These are phyloP conservation scores for Catalaphyllia jardinei DNA, from an alignment of 64 coral and sea anemone species.

Conservation along the genomic window DNA sequence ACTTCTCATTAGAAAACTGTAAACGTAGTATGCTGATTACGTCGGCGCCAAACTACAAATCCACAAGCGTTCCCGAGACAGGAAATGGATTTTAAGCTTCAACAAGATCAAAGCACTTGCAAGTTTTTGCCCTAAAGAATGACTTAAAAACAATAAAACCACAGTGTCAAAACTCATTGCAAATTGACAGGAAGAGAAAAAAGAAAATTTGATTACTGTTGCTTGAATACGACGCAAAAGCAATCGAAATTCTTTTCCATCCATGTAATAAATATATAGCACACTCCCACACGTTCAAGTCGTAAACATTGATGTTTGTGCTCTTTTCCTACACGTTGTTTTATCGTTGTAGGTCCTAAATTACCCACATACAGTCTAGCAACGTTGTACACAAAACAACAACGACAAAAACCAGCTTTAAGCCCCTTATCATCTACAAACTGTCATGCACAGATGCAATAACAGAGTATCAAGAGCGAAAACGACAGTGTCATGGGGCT, in stretches of 20 bases:
- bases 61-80: conserved; percentile 11
- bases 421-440: conserved; percentile 9
- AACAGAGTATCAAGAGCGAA: not conserved
- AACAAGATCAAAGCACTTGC: not conserved
- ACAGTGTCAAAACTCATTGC: not conserved
- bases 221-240: conserved; percentile 9
- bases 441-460: conserved; percentile 38
- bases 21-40: conserved; percentile 19
- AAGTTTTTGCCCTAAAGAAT: not conserved
- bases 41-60: conserved; percentile 34
- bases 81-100: conserved; percentile 42
- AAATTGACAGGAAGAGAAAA: not conserved
- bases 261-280: conserved; percentile 51
- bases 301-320: conserved; percentile 45
- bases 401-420: not conserved
- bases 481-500: not conserved
- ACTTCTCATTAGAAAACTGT: not conserved
- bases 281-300: conserved; percentile 34
- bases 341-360: not conserved
- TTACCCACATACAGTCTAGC: not conserved
- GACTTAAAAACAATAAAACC: not conserved
- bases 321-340: not conserved
- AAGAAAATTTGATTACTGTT: not conserved
- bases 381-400: not conserved
- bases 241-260: conserved; percentile 46